Evolutionary conservation across 2,888 invertebrate genomes (phyloP), one percentile per base, ranked within the genome.

Genomic region (Thymelicus sylvestris): DNA sequence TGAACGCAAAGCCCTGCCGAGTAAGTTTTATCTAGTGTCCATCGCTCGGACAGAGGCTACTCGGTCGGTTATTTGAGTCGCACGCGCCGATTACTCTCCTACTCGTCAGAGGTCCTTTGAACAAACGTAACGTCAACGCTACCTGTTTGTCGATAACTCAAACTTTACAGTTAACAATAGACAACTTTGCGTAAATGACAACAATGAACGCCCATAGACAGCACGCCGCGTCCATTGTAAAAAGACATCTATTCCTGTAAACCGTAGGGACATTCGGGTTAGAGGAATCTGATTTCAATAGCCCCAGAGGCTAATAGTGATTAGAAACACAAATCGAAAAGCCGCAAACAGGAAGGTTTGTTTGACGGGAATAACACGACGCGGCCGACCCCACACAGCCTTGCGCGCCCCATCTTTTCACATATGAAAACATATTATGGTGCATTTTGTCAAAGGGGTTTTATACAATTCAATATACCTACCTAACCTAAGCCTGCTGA

Each of bases 61-160:
- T 67, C 66, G 62, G 61, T 12, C 67, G 67, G 67, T 67, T 62
- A 67, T 62, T 67, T 44, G 67, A 57, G 68, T 68, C 63, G 63
- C 47, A 63, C 57, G 47, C 69, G 52, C 65, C 75, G 75, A 75
- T 78, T 78, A 78, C 76, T 79, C 78, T 74, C 72, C 73, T 76
- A 75, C 78, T 83, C 84, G 81, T 70, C 74, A 82, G 82, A 89
- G 89, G 81, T 79, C 80, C 80, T 87, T 87, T 88, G 86, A 88
- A 86, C 86, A 86, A 86, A 86, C 82, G 80, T 76, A 76, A 80
- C 80, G 85, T 85, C 85, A 81, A 75, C 85, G 84, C 82, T 91
- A 91, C 91, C 91, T 79, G 82, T 80, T 76, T 81, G 89, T 85
- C 90, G 87, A 90, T 89, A 86, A 84, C 89, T 92, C 88, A 87